phyloP scores from a whole-genome alignment of 2,113 vertebrate genomes.

The Poecile atricapillus region DNA sequence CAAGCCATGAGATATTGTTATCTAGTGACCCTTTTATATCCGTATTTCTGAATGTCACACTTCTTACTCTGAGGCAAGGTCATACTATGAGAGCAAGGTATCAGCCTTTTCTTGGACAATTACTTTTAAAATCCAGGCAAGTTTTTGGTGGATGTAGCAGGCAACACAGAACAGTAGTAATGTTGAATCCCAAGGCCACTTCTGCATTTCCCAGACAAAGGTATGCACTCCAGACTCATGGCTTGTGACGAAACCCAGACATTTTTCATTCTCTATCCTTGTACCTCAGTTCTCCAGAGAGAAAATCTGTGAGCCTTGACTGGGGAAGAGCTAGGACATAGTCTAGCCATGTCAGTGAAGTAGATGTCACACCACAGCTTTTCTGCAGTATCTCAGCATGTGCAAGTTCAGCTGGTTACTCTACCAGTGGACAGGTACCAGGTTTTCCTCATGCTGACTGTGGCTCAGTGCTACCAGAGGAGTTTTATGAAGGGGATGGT shows the following conservation, averaged over 20 bases:
- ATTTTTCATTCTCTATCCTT: not conserved
- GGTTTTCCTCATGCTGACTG: not conserved
- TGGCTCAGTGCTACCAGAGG: not conserved
- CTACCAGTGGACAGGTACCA: no score
- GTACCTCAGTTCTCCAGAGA: not conserved
- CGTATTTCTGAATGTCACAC: not conserved
- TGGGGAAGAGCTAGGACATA: not conserved
- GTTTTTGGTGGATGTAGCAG: not conserved
- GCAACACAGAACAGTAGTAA: not conserved
- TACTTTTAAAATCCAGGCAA: not conserved
- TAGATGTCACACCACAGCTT: not conserved
- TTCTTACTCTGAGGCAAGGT: not conserved
- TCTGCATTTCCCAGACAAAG: not conserved
- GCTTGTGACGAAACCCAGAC: not conserved
- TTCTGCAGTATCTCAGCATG: not conserved
- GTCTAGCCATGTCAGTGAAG: not conserved
- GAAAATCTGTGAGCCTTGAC: not conserved
- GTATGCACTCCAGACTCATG: not conserved
- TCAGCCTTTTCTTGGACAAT: not conserved
- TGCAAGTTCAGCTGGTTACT: not conserved
- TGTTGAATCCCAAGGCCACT: not conserved
- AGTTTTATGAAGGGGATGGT: not conserved
- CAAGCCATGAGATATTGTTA: not conserved
- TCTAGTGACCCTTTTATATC: not conserved
- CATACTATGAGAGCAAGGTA: not conserved